Evolutionary conservation across 2,113 vertebrate genomes (phyloP).

Genomic region (Orthochromis indermauri): DNA sequence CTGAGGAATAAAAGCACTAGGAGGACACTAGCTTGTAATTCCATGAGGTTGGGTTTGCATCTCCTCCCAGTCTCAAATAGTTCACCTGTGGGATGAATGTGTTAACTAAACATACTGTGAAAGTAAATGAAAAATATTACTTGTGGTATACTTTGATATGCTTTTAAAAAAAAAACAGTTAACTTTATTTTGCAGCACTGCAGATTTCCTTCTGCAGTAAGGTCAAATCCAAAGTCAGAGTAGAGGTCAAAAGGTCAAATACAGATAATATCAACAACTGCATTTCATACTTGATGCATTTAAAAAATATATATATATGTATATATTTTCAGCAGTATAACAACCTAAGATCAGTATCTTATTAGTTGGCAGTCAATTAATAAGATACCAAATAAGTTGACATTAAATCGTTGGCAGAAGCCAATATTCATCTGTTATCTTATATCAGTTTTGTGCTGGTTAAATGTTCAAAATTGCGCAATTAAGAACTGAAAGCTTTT

Average conservation of each 20-base stretch:
- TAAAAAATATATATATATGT: fast-evolving
- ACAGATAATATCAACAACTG: not conserved
- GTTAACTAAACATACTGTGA: not conserved
- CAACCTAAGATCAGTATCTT: not conserved
- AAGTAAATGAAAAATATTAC: not conserved
- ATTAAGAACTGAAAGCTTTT: not conserved
- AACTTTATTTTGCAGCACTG: not conserved
- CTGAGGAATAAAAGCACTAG: not conserved
- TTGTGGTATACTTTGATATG: not conserved
- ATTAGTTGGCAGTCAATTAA: not conserved
- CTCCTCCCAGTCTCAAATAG: not conserved
- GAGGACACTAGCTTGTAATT: not conserved
- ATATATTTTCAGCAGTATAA: not conserved
- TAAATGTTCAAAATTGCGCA: not conserved
- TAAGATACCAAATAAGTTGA: not conserved
- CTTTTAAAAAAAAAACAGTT: not conserved
- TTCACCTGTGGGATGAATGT: not conserved
- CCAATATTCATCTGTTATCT: not conserved
- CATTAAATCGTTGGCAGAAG: fast-evolving
- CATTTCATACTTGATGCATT: not conserved
- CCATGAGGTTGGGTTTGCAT: not conserved
- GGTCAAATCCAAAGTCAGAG: not conserved
- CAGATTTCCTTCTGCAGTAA: not conserved
- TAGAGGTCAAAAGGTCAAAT: not conserved
- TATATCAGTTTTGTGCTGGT: not conserved